phyloP scores from a whole-genome alignment of 2,888 invertebrate genomes.

The Allolobophora icterica region DNA sequence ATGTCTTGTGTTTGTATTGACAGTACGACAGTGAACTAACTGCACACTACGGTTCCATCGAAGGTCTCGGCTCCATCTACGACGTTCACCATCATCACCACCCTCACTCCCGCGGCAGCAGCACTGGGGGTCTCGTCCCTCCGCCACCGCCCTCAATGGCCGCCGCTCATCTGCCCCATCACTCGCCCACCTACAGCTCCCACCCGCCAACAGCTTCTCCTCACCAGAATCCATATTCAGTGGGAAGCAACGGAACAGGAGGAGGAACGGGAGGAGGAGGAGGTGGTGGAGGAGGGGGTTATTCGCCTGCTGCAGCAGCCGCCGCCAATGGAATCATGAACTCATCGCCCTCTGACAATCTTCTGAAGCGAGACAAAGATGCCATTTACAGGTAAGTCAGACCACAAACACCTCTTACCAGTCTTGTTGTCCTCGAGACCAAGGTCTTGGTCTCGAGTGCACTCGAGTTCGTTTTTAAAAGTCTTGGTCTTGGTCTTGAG shows the following conservation, averaged over 20 bases:
- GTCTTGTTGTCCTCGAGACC: too few species aligned
- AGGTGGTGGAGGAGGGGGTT: background rate
- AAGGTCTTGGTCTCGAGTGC: too few species aligned
- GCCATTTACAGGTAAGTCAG: background rate
- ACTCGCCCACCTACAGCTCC: slow-evolving; percentile 6
- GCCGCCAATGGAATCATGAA: background rate
- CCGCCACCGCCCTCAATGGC: background rate
- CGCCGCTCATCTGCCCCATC: slow-evolving; percentile 7
- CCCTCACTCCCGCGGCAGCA: background rate
- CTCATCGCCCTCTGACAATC: background rate
- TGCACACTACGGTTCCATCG: background rate
- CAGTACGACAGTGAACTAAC: background rate
- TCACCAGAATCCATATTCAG: background rate
- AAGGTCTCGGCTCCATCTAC: background rate
- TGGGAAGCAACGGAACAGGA: background rate
- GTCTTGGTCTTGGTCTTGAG: too few species aligned
- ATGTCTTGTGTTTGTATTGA: background rate
- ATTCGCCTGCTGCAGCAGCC: background rate
- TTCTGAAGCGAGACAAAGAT: background rate
- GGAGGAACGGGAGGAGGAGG: background rate
- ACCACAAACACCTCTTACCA: too few species aligned
- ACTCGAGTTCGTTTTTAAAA: too few species aligned
- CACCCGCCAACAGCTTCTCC: background rate
- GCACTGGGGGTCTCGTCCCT: background rate
- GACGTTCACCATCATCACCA: slow-evolving; percentile 6